Evolutionary conservation across 2,113 vertebrate genomes (phyloP), one percentile per base, ranked within the genome.

Genomic region (Xiphorhynchus elegans): DNA sequence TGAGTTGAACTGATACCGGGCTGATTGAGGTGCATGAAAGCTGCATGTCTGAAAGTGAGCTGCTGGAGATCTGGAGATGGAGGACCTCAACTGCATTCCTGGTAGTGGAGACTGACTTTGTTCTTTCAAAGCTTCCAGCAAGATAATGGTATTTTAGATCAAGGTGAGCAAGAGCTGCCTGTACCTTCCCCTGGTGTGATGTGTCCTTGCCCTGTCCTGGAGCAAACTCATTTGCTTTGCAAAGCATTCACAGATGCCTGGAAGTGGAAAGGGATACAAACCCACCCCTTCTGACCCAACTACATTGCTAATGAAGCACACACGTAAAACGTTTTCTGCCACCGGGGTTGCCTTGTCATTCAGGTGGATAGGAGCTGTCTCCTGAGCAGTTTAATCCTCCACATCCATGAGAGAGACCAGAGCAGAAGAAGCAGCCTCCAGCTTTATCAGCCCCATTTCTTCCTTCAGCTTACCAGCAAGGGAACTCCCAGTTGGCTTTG

Each of bases 181-280:
- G 47, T 77, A 24, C n/a, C n/a, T 77, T 87, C n/a, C 21, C 31
- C 28, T 33, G 25, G 24, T 9, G 44, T 18, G 44, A 18, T 6
- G 9, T 40, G 76, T 72, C 80, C 44, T 77, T 88, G 56, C 11
- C 28, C 28, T 37, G 44, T 88, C 44, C 40, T 2, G 3, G 9
- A 70, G 62, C 66, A 89, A 78, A 64, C 73, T 96, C 83, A 92
- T 95, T 97, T 96, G 90, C 76, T 94, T 95, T 95, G 95, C 93
- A 94, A 95, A 96, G 40, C 1, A 0, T 21, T 59, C 31, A 14
- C 42, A 64, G 83, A 75, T 53, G 52, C 37, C 56, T 95, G 69
- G 70, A 42, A 83, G 46, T 44, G 50, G 52, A 50, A 92, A 47
- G 25, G 31, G 37, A 23, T 33, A 42, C 46, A 90, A 44, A 52